Conservation (phyloP, 2,797 vertebrate species). For the Anguilla megastoma region DNA sequence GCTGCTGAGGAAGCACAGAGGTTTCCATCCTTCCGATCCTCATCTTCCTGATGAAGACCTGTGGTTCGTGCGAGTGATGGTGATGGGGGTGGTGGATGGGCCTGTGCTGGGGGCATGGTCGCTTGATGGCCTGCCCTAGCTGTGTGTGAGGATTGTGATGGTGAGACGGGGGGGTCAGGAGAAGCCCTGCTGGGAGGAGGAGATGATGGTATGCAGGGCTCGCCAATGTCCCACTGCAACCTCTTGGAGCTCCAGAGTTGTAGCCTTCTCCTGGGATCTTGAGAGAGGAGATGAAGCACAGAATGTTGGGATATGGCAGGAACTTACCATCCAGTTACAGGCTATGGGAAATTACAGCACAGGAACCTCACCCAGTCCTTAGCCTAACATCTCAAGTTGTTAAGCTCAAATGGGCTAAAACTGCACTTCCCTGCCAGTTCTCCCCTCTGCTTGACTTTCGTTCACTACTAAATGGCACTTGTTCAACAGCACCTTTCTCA, state of each 20-base stretch:
- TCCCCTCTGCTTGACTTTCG: background rate
- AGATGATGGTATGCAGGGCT: conserved; percentile 47
- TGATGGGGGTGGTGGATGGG: conserved; percentile 38
- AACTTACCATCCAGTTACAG: background rate
- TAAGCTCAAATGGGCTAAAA: background rate
- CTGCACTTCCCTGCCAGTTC: background rate
- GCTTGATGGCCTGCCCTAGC: background rate
- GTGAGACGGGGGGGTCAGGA: conserved; percentile 31
- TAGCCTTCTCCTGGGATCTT: conserved; percentile 37
- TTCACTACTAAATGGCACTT: background rate
- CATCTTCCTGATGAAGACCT: background rate
- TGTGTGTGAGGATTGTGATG: background rate
- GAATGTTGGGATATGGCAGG: background rate
- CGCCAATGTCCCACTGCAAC: conserved; percentile 39
- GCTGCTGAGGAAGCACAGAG: background rate
- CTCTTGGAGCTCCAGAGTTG: conserved; percentile 30
- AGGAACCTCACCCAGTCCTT: background rate
- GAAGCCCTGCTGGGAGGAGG: conserved; percentile 23
- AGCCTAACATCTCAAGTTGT: background rate
- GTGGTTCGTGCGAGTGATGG: conserved; percentile 11
- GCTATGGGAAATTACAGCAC: background rate
- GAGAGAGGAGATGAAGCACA: background rate
- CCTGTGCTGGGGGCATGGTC: conserved; percentile 23
- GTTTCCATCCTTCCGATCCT: background rate
- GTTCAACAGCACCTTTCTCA: background rate